phyloP scores from a whole-genome alignment of 2,888 invertebrate genomes.

The Liposcelis brunnea region DNA sequence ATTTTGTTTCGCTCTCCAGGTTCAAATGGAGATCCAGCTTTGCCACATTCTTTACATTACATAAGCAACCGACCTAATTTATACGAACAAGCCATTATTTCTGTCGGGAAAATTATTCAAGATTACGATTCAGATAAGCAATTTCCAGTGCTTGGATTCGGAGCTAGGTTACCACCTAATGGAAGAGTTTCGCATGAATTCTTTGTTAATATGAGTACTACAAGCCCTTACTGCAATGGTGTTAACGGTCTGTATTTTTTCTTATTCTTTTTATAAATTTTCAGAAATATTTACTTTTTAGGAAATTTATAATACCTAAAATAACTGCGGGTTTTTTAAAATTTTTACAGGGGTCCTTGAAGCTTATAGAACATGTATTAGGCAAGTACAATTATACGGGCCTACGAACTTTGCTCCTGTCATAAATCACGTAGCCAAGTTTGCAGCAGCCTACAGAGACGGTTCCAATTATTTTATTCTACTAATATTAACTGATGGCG shows the following conservation, averaged over 20 bases:
- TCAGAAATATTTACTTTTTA: constrained; percentile 1
- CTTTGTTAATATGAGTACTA: constrained; percentile 31
- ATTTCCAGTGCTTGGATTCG: constrained; percentile 29
- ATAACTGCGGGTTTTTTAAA: not conserved
- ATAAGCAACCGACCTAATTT: constrained; percentile 23
- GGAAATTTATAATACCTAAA: constrained; percentile 17
- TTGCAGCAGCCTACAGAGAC: constrained; percentile 29
- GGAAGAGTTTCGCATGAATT: constrained; percentile 28
- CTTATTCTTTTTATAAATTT: too few species aligned
- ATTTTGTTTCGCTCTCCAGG: too few species aligned
- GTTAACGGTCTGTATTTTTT: constrained; percentile 24
- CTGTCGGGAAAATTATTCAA: constrained; percentile 29
- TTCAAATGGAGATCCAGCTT: constrained; percentile 28
- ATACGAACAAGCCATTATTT: constrained; percentile 27
- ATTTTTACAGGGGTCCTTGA: constrained; percentile 28
- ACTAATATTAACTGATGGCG: constrained; percentile 41
- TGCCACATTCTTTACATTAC: constrained; percentile 29
- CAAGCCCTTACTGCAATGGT: constrained; percentile 32
- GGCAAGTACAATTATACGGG: constrained; percentile 34
- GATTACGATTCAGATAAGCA: constrained; percentile 33
- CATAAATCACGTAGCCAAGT: constrained; percentile 32
- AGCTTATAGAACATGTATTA: constrained; percentile 32
- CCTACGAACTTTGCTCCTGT: constrained; percentile 42
- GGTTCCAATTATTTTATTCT: constrained; percentile 38
- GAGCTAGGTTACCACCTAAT: constrained; percentile 29